Evolutionary conservation across 2,113 vertebrate species (phyloP).

Genomic region (Tragelaphus imberbis): DNA sequence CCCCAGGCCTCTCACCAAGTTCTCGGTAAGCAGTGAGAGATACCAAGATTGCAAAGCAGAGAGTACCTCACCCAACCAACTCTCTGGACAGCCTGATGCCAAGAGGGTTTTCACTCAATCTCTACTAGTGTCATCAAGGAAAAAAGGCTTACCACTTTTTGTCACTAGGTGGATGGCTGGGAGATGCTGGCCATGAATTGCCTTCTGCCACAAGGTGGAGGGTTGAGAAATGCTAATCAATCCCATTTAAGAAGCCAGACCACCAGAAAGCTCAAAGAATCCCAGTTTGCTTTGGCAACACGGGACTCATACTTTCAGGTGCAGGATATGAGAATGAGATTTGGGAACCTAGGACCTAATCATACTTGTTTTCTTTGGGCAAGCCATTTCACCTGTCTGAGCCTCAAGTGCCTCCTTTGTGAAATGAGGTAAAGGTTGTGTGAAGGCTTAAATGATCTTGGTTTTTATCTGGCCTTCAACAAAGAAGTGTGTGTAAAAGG

Average conservation of each 20-base stretch:
- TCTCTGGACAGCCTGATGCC: neutral
- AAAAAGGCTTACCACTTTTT: neutral
- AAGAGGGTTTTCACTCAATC: neutral
- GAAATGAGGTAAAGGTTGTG: neutral
- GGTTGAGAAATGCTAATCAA: neutral
- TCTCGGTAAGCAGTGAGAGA: neutral
- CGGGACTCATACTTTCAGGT: neutral
- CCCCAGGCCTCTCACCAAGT: neutral
- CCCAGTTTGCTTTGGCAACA: neutral
- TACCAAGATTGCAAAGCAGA: neutral
- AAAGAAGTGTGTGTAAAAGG: neutral
- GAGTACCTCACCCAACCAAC: neutral
- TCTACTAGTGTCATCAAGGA: neutral
- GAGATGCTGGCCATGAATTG: neutral
- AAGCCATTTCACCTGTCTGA: constrained; percentile 6
- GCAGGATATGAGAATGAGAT: neutral
- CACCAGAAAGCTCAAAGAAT: neutral
- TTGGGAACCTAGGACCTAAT: neutral
- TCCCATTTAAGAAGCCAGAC: neutral
- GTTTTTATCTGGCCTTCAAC: neutral
- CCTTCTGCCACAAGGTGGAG: neutral
- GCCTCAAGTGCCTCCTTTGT: neutral
- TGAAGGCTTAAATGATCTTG: neutral
- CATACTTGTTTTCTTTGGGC: neutral
- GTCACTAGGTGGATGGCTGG: neutral